Conservation (phyloP, 2,797 vertebrate species). For the Mus spretus region DNA sequence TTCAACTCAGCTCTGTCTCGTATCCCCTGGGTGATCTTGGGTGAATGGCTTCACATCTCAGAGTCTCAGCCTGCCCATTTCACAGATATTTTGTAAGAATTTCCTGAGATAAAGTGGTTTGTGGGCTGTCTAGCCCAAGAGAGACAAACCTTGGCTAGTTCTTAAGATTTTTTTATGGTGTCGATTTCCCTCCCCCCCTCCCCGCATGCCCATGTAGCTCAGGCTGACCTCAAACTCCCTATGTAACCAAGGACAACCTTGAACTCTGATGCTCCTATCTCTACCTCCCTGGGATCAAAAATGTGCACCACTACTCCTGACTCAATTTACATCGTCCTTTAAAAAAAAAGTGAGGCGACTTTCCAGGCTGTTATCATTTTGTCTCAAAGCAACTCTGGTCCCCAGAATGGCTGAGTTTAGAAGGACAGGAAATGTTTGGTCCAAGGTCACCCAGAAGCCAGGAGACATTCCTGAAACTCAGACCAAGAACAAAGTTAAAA, state of each 20-base stretch:
- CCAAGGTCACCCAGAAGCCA: constrained; percentile 31
- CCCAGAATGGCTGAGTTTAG: background rate
- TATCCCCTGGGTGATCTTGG: background rate
- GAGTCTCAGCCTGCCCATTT: background rate
- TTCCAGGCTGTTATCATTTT: background rate
- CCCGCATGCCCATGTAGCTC: background rate
- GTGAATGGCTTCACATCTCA: too few relatives aligned
- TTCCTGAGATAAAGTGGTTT: background rate
- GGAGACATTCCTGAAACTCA: background rate
- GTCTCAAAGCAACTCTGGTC: background rate
- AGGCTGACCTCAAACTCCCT: background rate
- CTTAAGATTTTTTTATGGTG: background rate
- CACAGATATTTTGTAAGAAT: background rate
- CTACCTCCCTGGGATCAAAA: background rate
- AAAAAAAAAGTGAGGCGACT: background rate
- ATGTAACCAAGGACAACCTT: background rate
- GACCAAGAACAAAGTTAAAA: background rate
- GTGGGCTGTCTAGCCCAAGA: background rate
- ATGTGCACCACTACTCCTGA: background rate
- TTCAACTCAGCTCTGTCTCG: background rate
- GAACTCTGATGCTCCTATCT: background rate
- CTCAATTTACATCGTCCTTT: background rate
- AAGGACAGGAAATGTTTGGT: background rate
- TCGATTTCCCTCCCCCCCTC: too few relatives aligned
- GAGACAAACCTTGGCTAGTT: background rate